Conservation (phyloP, 2,888 invertebrate species). For the Nebria brevicollis region DNA sequence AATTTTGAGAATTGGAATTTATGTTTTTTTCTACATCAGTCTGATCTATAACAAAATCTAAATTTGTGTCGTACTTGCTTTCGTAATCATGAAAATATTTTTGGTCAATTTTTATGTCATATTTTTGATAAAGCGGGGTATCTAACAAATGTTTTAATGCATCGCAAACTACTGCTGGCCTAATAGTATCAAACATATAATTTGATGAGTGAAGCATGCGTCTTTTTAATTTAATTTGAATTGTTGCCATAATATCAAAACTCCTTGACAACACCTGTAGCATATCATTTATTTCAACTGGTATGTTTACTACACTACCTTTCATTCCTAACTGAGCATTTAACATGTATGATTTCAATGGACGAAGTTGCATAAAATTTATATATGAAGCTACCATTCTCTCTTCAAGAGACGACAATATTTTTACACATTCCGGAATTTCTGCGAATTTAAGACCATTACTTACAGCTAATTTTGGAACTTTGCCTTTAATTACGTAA, state of each 20-base stretch:
- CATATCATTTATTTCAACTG: slow-evolving; percentile 52
- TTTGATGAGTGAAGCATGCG: slow-evolving; percentile 51
- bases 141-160: slow-evolving; percentile 50
- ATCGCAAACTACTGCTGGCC: slow-evolving; percentile 51
- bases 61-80: slow-evolving; percentile 29
- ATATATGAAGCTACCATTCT: slow-evolving; percentile 56
- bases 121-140: slow-evolving; percentile 49
- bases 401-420: slow-evolving; percentile 55
- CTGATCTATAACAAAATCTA: not conserved
- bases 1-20: too few relatives aligned
- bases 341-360: slow-evolving; percentile 52
- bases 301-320: slow-evolving; percentile 55
- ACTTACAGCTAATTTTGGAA: slow-evolving; percentile 48
- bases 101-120: slow-evolving; percentile 48
- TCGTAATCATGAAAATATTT: slow-evolving; percentile 48
- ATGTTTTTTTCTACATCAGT: too few relatives aligned
- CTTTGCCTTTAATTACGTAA: slow-evolving; percentile 21
- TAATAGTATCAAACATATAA: slow-evolving; percentile 54
- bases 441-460: slow-evolving; percentile 49
- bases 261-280: slow-evolving; percentile 51
- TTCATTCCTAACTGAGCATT: slow-evolving; percentile 55
- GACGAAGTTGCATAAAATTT: slow-evolving; percentile 57
- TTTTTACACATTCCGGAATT: slow-evolving; percentile 51
- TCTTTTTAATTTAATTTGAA: slow-evolving; percentile 54
- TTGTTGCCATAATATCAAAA: slow-evolving; percentile 35